phyloP scores from a whole-genome alignment of 2,113 vertebrate species.

The Scopus umbretta region DNA sequence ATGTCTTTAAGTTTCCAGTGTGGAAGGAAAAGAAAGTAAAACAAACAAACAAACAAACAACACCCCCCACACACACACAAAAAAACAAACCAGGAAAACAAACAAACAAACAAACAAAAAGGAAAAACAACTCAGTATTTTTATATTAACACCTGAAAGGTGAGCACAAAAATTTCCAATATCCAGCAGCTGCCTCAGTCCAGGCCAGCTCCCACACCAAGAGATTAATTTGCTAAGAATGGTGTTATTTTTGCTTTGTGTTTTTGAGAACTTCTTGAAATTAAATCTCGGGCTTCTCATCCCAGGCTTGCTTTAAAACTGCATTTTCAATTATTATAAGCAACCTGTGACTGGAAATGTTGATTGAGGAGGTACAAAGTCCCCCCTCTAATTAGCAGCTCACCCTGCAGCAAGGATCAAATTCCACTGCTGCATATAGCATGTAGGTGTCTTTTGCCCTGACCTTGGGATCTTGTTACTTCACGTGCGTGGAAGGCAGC shows the following conservation, averaged over 20 bases:
- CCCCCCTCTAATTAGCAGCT: neutral
- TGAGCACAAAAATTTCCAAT: neutral
- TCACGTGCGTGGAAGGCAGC: neutral
- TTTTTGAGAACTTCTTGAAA: neutral
- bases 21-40: neutral
- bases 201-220: neutral
- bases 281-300: neutral
- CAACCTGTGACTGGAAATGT: neutral
- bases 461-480: neutral
- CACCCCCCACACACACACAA: too few species aligned
- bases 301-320: neutral
- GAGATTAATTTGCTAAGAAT: neutral
- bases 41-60: too few species aligned
- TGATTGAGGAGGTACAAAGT: neutral
- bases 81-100: neutral
- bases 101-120: too few species aligned
- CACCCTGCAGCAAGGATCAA: neutral
- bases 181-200: neutral
- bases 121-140: accelerated
- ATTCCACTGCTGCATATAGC: neutral
- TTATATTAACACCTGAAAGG: neutral
- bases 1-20: neutral
- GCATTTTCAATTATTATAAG: neutral
- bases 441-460: neutral
- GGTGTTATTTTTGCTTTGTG: neutral